These are phyloP conservation scores for Thalassaphorura encarpata DNA, from an alignment of 1,140 invertebrate genomes.

Conservation along the genomic window DNA sequence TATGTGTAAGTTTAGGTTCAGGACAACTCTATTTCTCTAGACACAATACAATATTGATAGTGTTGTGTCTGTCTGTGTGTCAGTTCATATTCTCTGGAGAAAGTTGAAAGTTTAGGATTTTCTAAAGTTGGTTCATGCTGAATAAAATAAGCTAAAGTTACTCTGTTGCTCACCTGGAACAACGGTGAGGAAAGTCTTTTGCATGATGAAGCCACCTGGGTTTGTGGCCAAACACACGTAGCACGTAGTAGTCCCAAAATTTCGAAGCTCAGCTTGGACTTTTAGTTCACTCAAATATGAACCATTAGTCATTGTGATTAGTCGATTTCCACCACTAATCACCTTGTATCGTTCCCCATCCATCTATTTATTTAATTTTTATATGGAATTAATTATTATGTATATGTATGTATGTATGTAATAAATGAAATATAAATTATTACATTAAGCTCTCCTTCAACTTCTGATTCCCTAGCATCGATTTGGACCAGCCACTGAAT, in stretches of 20 bases:
- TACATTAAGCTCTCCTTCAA: background rate
- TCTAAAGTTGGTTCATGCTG: too few species aligned
- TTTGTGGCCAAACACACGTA: slow-evolving; percentile 24
- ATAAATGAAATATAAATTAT: too few species aligned
- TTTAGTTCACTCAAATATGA: slow-evolving; percentile 33
- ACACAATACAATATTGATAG: too few species aligned
- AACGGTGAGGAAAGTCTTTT: slow-evolving; percentile 10
- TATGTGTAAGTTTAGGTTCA: too few species aligned
- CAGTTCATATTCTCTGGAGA: too few species aligned
- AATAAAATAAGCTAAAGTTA: too few species aligned
- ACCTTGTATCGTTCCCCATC: slow-evolving; percentile 9
- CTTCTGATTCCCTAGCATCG: slow-evolving; percentile 6
- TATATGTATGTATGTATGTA: too few species aligned
- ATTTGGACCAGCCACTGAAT: slow-evolving; percentile 18
- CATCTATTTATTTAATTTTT: too few species aligned
- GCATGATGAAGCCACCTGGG: slow-evolving; percentile 11
- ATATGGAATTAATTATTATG: too few species aligned
- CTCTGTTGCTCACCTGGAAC: slow-evolving; percentile 17
- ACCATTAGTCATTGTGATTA: slow-evolving; percentile 24
- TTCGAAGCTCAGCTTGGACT: background rate
- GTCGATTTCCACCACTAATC: background rate
- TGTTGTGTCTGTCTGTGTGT: too few species aligned
- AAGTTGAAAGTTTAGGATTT: too few species aligned
- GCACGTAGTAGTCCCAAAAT: background rate
- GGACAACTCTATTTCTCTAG: too few species aligned